Conservation (phyloP, 2,888 invertebrate species). For the Azorinus chamasolen region DNA sequence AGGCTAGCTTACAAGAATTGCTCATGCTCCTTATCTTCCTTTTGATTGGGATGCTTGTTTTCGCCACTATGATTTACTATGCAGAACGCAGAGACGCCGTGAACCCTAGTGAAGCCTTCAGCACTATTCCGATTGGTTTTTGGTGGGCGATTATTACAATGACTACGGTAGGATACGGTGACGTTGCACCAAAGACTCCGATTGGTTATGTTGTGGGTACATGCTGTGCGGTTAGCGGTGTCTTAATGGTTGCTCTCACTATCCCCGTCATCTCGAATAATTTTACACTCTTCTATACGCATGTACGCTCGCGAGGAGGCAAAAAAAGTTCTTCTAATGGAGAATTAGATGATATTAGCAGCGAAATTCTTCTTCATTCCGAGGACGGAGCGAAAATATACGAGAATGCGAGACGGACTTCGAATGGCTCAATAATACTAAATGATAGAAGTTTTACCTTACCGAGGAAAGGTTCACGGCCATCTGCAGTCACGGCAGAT, state of each 20-base stretch:
- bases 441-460: slow-evolving; percentile 56
- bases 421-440: slow-evolving; percentile 64
- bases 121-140: slow-evolving; percentile 86
- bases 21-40: slow-evolving; percentile 85
- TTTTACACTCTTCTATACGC: slow-evolving; percentile 85
- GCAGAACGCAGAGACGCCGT: slow-evolving; percentile 83
- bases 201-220: slow-evolving; percentile 84
- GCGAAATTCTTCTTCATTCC: slow-evolving; percentile 52
- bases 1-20: slow-evolving; percentile 86
- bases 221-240: slow-evolving; percentile 83
- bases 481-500: slow-evolving; percentile 47
- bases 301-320: slow-evolving; percentile 79
- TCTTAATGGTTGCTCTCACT: slow-evolving; percentile 84
- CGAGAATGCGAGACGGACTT: slow-evolving; percentile 61
- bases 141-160: slow-evolving; percentile 87
- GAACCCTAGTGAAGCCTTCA: slow-evolving; percentile 77
- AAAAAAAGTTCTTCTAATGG: slow-evolving; percentile 20
- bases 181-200: slow-evolving; percentile 81
- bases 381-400: slow-evolving; percentile 64
- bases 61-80: slow-evolving; percentile 86
- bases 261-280: slow-evolving; percentile 86
- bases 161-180: slow-evolving; percentile 86
- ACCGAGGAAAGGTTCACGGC: slow-evolving; percentile 66
- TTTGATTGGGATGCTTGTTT: slow-evolving; percentile 85
- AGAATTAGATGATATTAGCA: slow-evolving; percentile 31